phyloP scores from a whole-genome alignment of 2,888 invertebrate genomes.

The Nomada goodeniana region DNA sequence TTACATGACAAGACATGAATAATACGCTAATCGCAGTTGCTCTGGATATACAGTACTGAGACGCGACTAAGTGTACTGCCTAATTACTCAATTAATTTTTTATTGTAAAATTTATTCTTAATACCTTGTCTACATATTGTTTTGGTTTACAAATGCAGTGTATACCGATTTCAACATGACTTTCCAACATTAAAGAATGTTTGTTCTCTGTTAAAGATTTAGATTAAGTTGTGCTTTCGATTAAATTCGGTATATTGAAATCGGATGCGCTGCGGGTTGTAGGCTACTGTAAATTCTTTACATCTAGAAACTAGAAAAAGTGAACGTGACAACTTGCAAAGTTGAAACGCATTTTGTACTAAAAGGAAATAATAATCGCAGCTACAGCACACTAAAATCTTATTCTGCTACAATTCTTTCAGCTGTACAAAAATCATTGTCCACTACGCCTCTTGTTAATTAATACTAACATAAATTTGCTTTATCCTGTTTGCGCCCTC shows the following conservation, averaged over 20 bases:
- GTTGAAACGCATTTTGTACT: constrained; percentile 71
- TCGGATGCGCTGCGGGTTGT: constrained; percentile 55
- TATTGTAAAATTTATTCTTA: constrained; percentile 69
- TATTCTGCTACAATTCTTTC: constrained; percentile 62
- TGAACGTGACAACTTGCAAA: constrained; percentile 64
- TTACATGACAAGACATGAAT: constrained; percentile 63
- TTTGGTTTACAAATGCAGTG: constrained; percentile 66
- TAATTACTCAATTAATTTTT: constrained; percentile 65
- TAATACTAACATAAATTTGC: constrained; percentile 66
- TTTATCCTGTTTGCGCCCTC: constrained; percentile 54
- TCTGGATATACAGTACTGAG: constrained; percentile 58
- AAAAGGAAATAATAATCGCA: constrained; percentile 69
- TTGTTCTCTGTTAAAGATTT: constrained; percentile 4
- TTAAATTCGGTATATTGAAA: constrained; percentile 50
- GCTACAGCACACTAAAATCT: constrained; percentile 67
- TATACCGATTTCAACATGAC: constrained; percentile 57
- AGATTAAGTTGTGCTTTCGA: constrained; percentile 25
- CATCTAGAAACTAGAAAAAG: constrained; percentile 67
- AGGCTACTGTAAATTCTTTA: constrained; percentile 64
- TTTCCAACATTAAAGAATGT: constrained; percentile 15
- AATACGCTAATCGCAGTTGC: constrained; percentile 54
- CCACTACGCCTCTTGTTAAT: constrained; percentile 57
- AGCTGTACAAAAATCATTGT: constrained; percentile 72
- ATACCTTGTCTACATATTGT: constrained; percentile 67
- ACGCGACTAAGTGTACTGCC: constrained; percentile 58